Conservation (phyloP, 2,888 invertebrate genomes). For the Aleiodes testaceus region DNA sequence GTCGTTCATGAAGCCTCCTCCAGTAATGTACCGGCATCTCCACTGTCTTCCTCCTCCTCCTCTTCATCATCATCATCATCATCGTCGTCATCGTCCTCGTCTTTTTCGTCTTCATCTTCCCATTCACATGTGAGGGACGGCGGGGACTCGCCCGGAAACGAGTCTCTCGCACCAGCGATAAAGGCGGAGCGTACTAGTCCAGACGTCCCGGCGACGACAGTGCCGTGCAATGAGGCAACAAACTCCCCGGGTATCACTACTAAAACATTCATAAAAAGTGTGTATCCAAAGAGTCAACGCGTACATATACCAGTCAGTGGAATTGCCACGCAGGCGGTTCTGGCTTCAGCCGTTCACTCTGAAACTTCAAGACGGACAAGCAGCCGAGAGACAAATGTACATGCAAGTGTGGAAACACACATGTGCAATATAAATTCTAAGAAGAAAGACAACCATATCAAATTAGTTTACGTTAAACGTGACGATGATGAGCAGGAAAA, state of each 20-base stretch:
- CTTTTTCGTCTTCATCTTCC: conserved; percentile 42
- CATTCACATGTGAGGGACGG: conserved; percentile 34
- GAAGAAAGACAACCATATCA: conserved; percentile 52
- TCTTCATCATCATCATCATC: too few relatives aligned
- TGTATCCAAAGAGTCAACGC: conserved; percentile 36
- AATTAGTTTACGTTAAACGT: conserved; percentile 50
- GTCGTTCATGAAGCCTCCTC: conserved; percentile 36
- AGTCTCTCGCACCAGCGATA: conserved; percentile 66
- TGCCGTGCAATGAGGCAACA: conserved; percentile 61
- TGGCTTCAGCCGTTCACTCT: conserved; percentile 58
- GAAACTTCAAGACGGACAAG: conserved; percentile 55
- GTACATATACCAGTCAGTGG: conserved; percentile 37
- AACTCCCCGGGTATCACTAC: conserved; percentile 57
- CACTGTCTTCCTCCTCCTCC: conserved; percentile 47
- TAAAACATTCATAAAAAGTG: conserved; percentile 41
- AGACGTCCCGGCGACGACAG: conserved; percentile 69
- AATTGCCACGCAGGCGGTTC: conserved; percentile 40
- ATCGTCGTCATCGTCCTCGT: conserved; percentile 31
- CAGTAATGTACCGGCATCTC: conserved; percentile 29
- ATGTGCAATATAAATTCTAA: conserved; percentile 56
- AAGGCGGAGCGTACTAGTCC: conserved; percentile 67
- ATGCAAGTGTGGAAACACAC: conserved; percentile 55
- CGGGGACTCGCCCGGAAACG: conserved; percentile 54
- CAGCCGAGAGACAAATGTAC: conserved; percentile 57
- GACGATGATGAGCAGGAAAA: conserved; percentile 39